Evolutionary conservation across 1,140 invertebrate genomes (phyloP).

Genomic region (Apis dorsata): DNA sequence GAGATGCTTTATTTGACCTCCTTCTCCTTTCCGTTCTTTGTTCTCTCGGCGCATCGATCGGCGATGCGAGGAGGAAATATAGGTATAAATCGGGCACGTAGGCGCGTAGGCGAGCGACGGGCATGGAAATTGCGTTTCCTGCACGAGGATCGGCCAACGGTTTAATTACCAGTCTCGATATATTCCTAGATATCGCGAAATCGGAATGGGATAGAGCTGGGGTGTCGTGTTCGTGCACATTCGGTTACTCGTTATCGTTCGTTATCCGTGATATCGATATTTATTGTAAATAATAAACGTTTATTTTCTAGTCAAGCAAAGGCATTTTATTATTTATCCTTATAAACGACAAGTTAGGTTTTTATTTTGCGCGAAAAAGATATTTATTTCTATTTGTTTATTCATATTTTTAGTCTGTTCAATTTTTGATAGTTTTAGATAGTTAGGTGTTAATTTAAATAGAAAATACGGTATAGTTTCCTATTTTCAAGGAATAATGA

Average conservation of each 20-base stretch:
- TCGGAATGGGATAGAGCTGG: slow-evolving; percentile 35
- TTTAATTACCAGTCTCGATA: slow-evolving; percentile 45
- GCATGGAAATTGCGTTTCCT: slow-evolving; percentile 44
- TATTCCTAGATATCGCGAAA: slow-evolving; percentile 37
- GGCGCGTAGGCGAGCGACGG: slow-evolving; percentile 3
- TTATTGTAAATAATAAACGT: slow-evolving; percentile 43
- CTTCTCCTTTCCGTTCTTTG: slow-evolving; percentile 21
- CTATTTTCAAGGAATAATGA: too few species aligned
- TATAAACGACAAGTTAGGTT: background rate
- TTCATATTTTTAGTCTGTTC: too few species aligned
- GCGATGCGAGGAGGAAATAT: slow-evolving; percentile 11
- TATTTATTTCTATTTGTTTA: too few species aligned
- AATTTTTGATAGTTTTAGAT: too few species aligned
- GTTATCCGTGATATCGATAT: slow-evolving; percentile 15
- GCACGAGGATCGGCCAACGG: slow-evolving; percentile 36
- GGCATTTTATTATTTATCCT: background rate
- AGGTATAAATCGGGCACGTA: background rate
- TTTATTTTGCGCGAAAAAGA: too few species aligned
- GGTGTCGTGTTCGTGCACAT: slow-evolving; percentile 10
- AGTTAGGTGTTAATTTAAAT: too few species aligned
- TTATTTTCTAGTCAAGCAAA: background rate
- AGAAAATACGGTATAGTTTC: too few species aligned
- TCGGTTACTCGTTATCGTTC: slow-evolving; percentile 34
- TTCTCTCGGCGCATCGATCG: slow-evolving; percentile 7
- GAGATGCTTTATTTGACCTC: slow-evolving; percentile 15